A percentile compares a stretch with the other conserved stretches of the same genome.
These are phyloP conservation scores for Stenoptilia bipunctidactyla DNA, from an alignment of 2,888 invertebrate species.

Conservation along the genomic window DNA sequence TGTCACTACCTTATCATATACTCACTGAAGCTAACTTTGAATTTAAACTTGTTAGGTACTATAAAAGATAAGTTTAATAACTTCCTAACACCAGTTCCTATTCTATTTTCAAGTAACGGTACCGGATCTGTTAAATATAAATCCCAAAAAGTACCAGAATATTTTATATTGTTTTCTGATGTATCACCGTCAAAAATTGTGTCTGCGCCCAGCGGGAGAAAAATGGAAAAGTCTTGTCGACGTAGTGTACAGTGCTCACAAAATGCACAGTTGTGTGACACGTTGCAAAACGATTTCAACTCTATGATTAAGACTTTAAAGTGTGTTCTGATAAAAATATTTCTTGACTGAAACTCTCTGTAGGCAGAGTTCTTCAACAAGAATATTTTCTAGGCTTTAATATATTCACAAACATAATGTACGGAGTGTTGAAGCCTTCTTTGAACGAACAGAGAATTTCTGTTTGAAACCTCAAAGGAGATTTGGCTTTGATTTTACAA, in stretches of 20 bases:
- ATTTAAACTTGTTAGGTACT: too few relatives aligned
- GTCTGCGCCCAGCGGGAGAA: constrained; percentile 22
- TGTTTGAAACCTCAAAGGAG: not conserved
- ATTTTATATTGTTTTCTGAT: constrained; percentile 32
- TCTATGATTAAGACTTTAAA: not conserved
- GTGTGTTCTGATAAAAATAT: not conserved
- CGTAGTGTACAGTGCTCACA: not conserved
- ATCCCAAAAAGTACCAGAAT: constrained; percentile 2
- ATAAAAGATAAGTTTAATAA: too few relatives aligned
- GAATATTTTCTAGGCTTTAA: not conserved
- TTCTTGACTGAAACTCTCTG: not conserved
- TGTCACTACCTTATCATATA: too few relatives aligned
- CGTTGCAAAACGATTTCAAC: too few relatives aligned
- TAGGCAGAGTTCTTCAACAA: not conserved
- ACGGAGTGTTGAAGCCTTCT: not conserved
- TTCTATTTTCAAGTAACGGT: too few relatives aligned
- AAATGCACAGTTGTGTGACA: too few relatives aligned
- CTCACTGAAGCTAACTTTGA: too few relatives aligned
- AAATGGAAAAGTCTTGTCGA: constrained; percentile 51
- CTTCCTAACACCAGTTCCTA: too few relatives aligned
- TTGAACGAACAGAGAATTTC: not conserved
- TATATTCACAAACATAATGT: not conserved
- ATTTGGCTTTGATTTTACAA: not conserved
- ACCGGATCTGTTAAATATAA: too few relatives aligned
- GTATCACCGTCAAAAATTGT: constrained; percentile 28